These are phyloP conservation scores for Callocephalon fimbriatum DNA, from an alignment of 2,113 vertebrate species.

Conservation along the genomic window DNA sequence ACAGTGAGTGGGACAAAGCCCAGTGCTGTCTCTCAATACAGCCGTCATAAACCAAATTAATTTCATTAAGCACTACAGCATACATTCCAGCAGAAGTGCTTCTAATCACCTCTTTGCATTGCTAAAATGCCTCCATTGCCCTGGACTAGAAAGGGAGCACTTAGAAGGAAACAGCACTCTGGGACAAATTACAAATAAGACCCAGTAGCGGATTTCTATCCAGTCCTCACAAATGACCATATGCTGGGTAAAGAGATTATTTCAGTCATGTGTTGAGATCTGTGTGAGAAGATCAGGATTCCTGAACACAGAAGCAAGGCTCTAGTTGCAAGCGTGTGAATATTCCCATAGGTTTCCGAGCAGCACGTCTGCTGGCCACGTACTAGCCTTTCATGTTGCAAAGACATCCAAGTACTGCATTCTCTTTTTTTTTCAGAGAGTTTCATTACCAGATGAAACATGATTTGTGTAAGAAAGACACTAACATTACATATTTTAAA, in stretches of 20 bases:
- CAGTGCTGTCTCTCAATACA: background rate
- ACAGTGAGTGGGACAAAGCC: background rate
- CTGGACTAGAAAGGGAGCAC: background rate
- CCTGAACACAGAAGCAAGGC: background rate
- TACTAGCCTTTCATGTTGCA: background rate
- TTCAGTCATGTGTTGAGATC: conserved; percentile 35
- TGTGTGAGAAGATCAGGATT: conserved; percentile 44
- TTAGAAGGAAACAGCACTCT: background rate
- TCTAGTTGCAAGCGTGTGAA: background rate
- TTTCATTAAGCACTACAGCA: conserved; percentile 5
- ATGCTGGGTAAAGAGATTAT: conserved; percentile 51
- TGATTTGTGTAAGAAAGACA: background rate
- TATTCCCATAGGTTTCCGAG: background rate
- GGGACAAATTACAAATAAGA: background rate
- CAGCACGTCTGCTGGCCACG: background rate
- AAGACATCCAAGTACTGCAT: background rate
- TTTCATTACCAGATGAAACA: background rate
- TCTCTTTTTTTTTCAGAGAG: background rate
- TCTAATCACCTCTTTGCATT: conserved; percentile 42
- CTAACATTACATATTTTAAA: background rate
- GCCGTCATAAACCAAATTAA: background rate
- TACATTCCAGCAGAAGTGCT: conserved; percentile 33
- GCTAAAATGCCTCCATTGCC: conserved; percentile 27
- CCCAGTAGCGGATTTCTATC: background rate
- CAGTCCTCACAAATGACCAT: background rate